A percentile compares a stretch with the other conserved stretches of the same genome.
phyloP scores from a whole-genome alignment of 2,113 vertebrate genomes.

The Vimba vimba region DNA sequence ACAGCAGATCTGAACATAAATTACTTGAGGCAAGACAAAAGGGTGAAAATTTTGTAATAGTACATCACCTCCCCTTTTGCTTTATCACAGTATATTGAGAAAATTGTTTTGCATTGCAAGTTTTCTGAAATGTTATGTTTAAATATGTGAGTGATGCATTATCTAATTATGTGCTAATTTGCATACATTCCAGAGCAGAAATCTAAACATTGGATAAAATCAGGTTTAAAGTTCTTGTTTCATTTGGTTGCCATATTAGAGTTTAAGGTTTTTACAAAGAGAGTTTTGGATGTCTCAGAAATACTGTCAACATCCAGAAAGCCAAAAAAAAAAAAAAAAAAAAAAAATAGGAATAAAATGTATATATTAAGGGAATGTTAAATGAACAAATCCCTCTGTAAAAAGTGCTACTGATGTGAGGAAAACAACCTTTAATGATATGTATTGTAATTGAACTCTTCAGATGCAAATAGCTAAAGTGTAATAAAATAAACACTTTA shows the following conservation, averaged over 20 bases:
- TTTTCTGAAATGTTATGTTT: background rate
- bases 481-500: background rate
- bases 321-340: too few species aligned
- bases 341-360: too few species aligned
- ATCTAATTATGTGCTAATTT: background rate
- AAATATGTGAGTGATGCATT: background rate
- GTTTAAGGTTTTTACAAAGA: too few species aligned
- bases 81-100: background rate
- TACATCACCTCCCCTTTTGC: background rate
- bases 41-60: background rate
- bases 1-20: background rate
- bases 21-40: conserved; percentile 3
- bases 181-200: background rate
- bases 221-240: too few species aligned
- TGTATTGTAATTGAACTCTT: background rate
- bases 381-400: background rate
- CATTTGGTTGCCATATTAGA: too few species aligned
- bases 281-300: background rate
- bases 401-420: background rate
- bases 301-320: background rate
- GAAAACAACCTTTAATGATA: background rate
- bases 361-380: too few species aligned
- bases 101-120: background rate
- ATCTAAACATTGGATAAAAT: background rate
- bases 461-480: background rate